Evolutionary conservation across 1,140 invertebrate species (phyloP), one percentile per base, ranked within the genome.

Genomic region (Macrosteles quadrilineatus): DNA sequence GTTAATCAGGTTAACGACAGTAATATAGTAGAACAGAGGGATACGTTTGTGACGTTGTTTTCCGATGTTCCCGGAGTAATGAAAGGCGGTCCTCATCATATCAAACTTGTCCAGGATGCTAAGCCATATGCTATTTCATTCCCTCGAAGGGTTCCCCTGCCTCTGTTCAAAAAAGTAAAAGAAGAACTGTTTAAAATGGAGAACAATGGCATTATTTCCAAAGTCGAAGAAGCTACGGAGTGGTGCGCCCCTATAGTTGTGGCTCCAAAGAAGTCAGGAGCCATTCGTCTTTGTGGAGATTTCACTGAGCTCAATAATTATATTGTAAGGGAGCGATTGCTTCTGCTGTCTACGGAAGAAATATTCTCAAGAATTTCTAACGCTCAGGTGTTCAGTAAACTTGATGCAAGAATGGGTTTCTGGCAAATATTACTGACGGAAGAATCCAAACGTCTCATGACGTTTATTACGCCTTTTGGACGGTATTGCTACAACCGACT

Each of bases 391-490:
- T 69, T 59, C 27, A 4, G 6, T 14, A 62, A 47, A 27, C n/a
- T 69, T 31, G 67, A 69, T 40, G 43, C 23, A 2, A 57, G 19
- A 0, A 14, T 6, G 6, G 67, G 12, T 25, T 69, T 69, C 27
- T 32, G 36, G 27, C 19, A 23, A 1, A 40, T 50, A 9, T 30
- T 30, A 64, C 57, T 69, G 23, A 25, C 43, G 6, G 47, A 59
- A 2, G 67, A 45, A 1, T 31, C 45, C 25, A 23, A 14, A 1
- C 1, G 6, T 6, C 23, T 21, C 1, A 53, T n/a, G 12, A 62
- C 67, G 6, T 69, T 69, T n/a, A 57, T 55, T 36, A 29, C 67
- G 1, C 67, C 67, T 23, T 69, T 12, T 32, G 53, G 67, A 3
- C 4, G 50, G 4, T 62, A 32, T 32, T 21, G 67, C 19, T 69